Percentiles rank a stretch among this genome's conserved stretches.
Evolutionary conservation across 2,888 invertebrate genomes (phyloP).

Genomic region (Trypoxylon attenuatum): DNA sequence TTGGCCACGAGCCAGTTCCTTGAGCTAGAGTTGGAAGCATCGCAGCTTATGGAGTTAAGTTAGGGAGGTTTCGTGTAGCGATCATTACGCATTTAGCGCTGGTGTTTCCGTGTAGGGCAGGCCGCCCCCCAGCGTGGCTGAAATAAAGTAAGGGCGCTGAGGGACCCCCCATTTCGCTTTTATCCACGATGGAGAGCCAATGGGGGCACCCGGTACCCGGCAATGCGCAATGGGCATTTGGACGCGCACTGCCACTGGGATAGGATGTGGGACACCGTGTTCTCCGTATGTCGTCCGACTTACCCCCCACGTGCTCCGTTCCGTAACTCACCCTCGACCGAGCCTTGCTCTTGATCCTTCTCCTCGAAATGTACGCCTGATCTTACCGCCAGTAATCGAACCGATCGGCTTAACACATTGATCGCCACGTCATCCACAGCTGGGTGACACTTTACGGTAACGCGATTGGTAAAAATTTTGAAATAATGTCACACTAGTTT

Average conservation of each 20-base stretch:
- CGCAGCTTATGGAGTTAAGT: constrained; percentile 36
- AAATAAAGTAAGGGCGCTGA: constrained; percentile 57
- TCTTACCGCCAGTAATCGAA: no score
- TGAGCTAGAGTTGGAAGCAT: constrained; percentile 2
- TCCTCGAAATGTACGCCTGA: no score
- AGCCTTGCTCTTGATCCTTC: constrained; percentile 3
- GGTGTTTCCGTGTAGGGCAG: constrained; percentile 64
- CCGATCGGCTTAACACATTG: neutral
- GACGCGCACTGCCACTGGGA: constrained; percentile 48
- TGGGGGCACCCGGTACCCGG: constrained; percentile 59
- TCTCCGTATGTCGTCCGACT: constrained; percentile 67
- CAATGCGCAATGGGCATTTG: constrained; percentile 54
- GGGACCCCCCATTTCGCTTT: constrained; percentile 73
- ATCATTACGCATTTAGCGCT: constrained; percentile 71
- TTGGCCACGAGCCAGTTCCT: constrained; percentile 11
- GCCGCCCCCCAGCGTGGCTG: constrained; percentile 59
- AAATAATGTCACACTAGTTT: no score
- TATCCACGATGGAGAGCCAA: constrained; percentile 65
- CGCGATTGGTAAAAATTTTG: no score
- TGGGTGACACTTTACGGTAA: neutral
- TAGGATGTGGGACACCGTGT: constrained; percentile 65
- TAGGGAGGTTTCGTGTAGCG: constrained; percentile 61
- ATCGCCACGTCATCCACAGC: neutral
- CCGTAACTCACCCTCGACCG: constrained; percentile 48
- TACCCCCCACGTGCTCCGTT: constrained; percentile 67